Evolutionary conservation across 1,140 invertebrate genomes (phyloP).

Genomic region (Tyrophagus putrescentiae): DNA sequence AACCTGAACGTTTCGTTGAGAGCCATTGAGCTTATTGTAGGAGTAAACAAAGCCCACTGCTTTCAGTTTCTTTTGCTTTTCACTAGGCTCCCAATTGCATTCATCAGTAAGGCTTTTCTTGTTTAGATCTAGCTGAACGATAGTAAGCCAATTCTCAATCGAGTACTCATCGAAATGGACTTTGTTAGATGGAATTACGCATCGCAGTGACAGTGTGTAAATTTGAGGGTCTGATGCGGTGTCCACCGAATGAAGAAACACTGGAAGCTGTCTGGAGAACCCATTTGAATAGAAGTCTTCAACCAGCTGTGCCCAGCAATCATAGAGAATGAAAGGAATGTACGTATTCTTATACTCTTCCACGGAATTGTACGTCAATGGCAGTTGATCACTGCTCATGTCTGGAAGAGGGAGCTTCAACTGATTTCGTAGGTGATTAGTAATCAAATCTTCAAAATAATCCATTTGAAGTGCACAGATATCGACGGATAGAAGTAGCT

Average conservation of each 20-base stretch:
- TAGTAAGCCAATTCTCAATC: background rate
- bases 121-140: background rate
- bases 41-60: conserved; percentile 4
- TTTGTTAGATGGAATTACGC: background rate
- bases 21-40: no score
- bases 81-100: no score
- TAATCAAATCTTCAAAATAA: background rate
- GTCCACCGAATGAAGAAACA: no score
- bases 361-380: background rate
- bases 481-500: background rate
- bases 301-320: conserved; percentile 12
- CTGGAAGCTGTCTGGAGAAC: no score
- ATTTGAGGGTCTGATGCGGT: no score
- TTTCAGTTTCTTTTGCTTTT: no score
- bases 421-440: background rate
- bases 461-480: background rate
- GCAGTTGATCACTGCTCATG: background rate
- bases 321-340: background rate
- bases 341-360: background rate
- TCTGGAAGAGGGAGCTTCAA: background rate
- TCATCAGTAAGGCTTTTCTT: no score
- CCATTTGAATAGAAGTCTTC: background rate
- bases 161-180: background rate
- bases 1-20: no score
- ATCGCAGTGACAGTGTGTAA: background rate